Evolutionary conservation across 2,797 vertebrate genomes (phyloP).

Genomic region (Megaceryle alcyon): DNA sequence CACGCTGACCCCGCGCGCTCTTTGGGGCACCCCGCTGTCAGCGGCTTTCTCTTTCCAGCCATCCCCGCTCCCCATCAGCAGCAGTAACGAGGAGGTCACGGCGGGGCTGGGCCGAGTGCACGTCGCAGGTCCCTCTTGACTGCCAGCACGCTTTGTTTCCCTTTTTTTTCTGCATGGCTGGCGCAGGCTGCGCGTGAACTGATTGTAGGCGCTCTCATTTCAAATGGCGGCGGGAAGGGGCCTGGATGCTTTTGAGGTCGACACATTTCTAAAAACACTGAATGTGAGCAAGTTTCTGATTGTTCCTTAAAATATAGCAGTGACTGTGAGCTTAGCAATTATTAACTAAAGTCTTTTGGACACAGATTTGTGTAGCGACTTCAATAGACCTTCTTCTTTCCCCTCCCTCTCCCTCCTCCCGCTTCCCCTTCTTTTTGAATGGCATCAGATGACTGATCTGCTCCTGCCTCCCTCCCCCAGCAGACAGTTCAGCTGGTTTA

Average conservation of each 20-base stretch:
- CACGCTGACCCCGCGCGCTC: neutral
- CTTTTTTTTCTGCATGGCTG: constrained; percentile 52
- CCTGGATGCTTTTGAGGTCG: neutral
- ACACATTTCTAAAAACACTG: neutral
- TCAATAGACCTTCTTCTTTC: neutral
- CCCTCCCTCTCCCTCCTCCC: neutral
- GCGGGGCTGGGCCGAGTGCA: neutral
- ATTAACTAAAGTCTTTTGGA: neutral
- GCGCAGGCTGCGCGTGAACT: neutral
- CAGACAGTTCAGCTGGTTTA: neutral
- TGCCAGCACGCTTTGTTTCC: constrained; percentile 30
- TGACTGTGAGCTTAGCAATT: neutral
- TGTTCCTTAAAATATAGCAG: neutral
- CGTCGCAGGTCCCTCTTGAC: neutral
- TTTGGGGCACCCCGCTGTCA: neutral
- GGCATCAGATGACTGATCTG: neutral
- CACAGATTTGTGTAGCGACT: neutral
- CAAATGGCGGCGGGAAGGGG: neutral
- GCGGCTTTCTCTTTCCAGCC: neutral
- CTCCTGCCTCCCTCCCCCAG: neutral
- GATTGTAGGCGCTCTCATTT: neutral
- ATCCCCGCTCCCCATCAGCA: neutral
- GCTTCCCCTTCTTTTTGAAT: neutral
- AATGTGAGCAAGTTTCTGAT: neutral
- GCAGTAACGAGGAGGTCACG: neutral